These are phyloP conservation scores for Falco naumanni DNA, from an alignment of 2,797 vertebrate genomes.

Conservation along the genomic window DNA sequence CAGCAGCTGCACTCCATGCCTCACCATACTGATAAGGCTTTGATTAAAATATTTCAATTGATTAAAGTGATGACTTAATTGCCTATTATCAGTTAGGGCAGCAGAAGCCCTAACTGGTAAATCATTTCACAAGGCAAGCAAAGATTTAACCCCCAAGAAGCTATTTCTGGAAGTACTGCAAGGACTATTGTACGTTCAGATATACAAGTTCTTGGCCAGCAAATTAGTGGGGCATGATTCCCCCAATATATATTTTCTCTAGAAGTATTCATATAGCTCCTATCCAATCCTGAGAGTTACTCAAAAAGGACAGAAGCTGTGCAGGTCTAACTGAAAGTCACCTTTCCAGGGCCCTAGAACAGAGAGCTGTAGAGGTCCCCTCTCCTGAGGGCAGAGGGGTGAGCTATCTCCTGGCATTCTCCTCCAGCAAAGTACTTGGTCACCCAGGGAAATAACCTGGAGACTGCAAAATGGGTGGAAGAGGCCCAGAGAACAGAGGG, in stretches of 20 bases:
- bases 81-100: not conserved
- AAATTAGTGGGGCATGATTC: not conserved
- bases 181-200: fast-evolving
- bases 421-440: not conserved
- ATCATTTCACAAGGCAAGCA: not conserved
- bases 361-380: not conserved
- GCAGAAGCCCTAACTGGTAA: not conserved
- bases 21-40: not conserved
- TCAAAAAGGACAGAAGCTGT: not conserved
- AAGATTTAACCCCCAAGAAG: not conserved
- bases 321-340: not conserved
- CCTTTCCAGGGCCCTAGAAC: not conserved
- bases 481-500: not conserved
- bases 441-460: not conserved
- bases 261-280: not conserved
- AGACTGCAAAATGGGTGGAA: not conserved
- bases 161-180: not conserved
- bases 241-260: not conserved
- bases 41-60: not conserved
- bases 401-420: not conserved
- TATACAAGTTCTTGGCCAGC: not conserved
- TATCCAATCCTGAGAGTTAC: not conserved
- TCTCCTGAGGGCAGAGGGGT: not conserved
- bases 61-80: not conserved
- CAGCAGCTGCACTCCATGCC: not conserved